Conservation (phyloP, 2,113 vertebrate species). For the Ardeotis arabs region DNA sequence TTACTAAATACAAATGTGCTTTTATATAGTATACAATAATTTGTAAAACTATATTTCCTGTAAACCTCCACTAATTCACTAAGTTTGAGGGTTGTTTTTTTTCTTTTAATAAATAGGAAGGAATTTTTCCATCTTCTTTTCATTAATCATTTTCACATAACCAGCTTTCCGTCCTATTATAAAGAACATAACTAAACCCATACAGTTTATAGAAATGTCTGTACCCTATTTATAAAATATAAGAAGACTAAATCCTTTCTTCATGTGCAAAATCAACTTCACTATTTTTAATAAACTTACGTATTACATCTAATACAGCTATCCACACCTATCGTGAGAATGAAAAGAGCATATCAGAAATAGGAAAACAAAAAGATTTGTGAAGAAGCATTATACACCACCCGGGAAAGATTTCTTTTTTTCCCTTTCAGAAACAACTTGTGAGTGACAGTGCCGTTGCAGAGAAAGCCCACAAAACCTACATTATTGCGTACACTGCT, state of each 20-base stretch:
- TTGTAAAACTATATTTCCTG: not conserved
- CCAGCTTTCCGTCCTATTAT: not conserved
- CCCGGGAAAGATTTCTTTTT: not conserved
- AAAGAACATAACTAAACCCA: not conserved
- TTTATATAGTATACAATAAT: not conserved
- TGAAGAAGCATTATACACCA: not conserved
- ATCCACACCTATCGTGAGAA: not conserved
- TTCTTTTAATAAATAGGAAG: not conserved
- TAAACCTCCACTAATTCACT: not conserved
- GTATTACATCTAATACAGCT: not conserved
- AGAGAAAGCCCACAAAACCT: slow-evolving; percentile 1
- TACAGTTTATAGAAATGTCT: not conserved
- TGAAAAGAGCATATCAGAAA: not conserved
- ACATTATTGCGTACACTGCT: rapidly evolving
- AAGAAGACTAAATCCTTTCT: not conserved
- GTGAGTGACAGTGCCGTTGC: not conserved
- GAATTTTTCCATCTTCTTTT: not conserved
- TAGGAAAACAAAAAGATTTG: not conserved
- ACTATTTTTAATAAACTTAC: not conserved
- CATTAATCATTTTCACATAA: not conserved
- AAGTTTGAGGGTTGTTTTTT: not conserved
- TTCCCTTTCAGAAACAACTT: not conserved
- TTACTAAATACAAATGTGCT: not conserved
- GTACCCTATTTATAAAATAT: not conserved
- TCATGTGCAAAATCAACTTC: not conserved